Base-by-base conservation (phyloP, 2,888 invertebrate genomes). In the Hemistola chrysoprasaria region DNA sequence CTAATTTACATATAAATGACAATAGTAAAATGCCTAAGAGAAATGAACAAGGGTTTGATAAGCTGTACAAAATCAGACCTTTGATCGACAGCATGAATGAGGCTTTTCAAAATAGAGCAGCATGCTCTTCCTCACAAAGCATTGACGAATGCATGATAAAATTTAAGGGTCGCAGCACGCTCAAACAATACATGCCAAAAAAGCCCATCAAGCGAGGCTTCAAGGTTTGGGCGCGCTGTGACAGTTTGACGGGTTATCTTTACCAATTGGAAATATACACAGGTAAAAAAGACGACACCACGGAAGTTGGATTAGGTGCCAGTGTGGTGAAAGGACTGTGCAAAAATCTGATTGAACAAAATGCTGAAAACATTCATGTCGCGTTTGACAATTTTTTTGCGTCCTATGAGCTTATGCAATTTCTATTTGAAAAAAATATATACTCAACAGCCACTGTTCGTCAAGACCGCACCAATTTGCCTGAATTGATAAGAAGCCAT, bases 331-430 rank as follows among this genome's bases (percentile, higher is more conserved):
- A 28, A 34, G 9, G 6, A 23, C 32, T 38, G 11, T 22, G 22
- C 10, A 29, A 28, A 10, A 29, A 28, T 8, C 34, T 33, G n/a
- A 29, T 34, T 20, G 33, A 40, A 10, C n/a, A 34, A 9, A 11
- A 24, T 8, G 34, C 25, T 22, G 16, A 39, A 24, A 34, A 40
- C 24, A 30, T 21, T 11, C 46, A 46, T 25, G 36, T 40, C 23
- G 29, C 46, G 3, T 46, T 46, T 28, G 40, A 45, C 11, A 47
- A 36, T 8, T 47, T 42, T 42, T 47, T 47, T 39, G 35, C 41
- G 9, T 41, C 38, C 11, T 47, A 26, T 30, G 41, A 38, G 22
- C 28, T 42, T 27, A 10, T 47, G 27, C 39, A 47, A 25, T 42
- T 31, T 20, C 27, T 47, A 11, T 24, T 28, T 23, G 42, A 47